Conservation (phyloP, 2,797 vertebrate genomes). For the Lepilemur ruficaudatus region DNA sequence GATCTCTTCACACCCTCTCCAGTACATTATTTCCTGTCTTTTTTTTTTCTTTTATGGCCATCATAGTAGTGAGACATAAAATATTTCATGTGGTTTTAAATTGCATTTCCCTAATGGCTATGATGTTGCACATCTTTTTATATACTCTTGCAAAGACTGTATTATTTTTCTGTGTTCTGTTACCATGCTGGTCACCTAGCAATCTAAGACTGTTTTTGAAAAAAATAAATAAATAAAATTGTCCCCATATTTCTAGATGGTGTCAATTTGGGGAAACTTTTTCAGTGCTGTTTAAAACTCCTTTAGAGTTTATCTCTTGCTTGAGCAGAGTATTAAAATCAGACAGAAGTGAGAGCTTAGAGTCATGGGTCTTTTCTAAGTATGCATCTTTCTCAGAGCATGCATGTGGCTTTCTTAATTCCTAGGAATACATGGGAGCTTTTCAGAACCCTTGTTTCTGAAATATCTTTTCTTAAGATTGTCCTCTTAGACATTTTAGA, state of each 20-base stretch:
- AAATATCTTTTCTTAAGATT: not conserved
- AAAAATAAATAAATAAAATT: not conserved
- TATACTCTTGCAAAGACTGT: not conserved
- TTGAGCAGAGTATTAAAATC: not conserved
- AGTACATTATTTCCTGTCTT: not conserved
- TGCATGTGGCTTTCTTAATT: not conserved
- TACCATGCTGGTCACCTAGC: not conserved
- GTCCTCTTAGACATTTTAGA: not conserved
- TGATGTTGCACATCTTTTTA: not conserved
- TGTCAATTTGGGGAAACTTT: not conserved
- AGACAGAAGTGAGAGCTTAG: not conserved
- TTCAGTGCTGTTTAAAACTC: not conserved
- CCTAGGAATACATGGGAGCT: not conserved
- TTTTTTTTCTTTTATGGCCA: not conserved
- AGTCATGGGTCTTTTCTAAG: not conserved
- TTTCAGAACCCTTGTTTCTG: not conserved
- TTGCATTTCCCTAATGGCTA: not conserved
- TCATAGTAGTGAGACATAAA: not conserved
- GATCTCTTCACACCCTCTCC: not conserved
- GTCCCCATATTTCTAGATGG: not conserved
- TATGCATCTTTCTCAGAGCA: not conserved
- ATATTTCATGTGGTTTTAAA: not conserved
- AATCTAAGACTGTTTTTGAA: not conserved
- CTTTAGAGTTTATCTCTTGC: not conserved
- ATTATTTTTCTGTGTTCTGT: not conserved